phyloP scores from a whole-genome alignment of 2,888 invertebrate genomes.

The Pilophorus perplexus region DNA sequence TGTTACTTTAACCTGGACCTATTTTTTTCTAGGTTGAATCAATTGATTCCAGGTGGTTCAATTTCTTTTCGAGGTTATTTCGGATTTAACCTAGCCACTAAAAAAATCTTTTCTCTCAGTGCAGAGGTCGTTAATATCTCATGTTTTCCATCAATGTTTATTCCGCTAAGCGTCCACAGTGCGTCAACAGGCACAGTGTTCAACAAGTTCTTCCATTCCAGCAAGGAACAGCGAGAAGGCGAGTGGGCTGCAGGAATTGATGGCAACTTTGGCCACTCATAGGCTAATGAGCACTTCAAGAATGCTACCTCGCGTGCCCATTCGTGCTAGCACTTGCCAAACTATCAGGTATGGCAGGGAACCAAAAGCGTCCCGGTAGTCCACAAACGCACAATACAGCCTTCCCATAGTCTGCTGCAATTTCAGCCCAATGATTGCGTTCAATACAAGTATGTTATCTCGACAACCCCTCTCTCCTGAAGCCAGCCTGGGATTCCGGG shows the following conservation, averaged over 20 bases:
- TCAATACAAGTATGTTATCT: background rate
- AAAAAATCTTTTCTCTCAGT: no score
- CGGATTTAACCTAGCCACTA: no score
- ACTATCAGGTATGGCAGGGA: background rate
- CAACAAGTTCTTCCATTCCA: background rate
- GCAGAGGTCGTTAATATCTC: no score
- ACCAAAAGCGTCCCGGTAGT: background rate
- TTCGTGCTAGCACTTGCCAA: background rate
- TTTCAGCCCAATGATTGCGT: background rate
- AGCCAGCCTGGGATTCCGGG: background rate
- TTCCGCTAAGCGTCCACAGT: background rate
- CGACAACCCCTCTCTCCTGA: background rate
- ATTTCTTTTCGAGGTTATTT: no score
- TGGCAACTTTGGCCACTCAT: background rate
- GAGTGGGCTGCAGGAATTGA: background rate
- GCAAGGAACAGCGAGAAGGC: background rate
- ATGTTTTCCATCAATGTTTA: background rate
- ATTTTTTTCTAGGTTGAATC: no score
- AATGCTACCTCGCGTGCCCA: background rate
- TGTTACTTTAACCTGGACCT: no score
- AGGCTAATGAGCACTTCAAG: background rate
- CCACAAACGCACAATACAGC: no score
- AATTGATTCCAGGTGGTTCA: no score
- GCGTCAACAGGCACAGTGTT: no score
- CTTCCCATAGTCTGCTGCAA: no score